These are phyloP conservation scores for Thalassaphorura encarpata DNA, from an alignment of 1,140 invertebrate genomes.

Conservation along the genomic window DNA sequence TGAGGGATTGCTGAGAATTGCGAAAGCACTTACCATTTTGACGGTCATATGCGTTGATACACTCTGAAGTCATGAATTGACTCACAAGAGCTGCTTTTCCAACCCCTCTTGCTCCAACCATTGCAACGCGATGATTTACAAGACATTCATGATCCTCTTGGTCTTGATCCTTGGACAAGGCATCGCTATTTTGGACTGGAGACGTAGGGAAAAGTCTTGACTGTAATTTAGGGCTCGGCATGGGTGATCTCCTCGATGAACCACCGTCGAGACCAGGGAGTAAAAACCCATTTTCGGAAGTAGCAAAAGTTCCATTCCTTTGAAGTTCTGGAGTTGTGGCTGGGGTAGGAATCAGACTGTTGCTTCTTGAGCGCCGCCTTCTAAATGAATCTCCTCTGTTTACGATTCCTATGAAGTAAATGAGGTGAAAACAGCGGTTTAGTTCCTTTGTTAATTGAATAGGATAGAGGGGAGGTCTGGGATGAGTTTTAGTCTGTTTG, in stretches of 20 bases:
- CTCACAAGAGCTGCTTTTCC: slow-evolving; percentile 82
- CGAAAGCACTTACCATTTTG: slow-evolving; percentile 50
- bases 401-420: slow-evolving; percentile 58
- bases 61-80: slow-evolving; percentile 91
- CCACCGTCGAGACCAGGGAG: slow-evolving; percentile 20
- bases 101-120: slow-evolving; percentile 74
- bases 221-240: slow-evolving; percentile 8
- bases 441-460: no score
- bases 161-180: slow-evolving; percentile 40
- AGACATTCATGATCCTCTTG: slow-evolving; percentile 33
- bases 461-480: no score
- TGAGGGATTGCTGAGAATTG: neutral
- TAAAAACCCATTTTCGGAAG: slow-evolving; percentile 31
- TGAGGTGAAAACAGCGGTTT: no score
- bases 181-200: slow-evolving; percentile 31
- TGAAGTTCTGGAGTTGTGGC: slow-evolving; percentile 27
- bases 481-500: no score
- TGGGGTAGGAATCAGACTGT: slow-evolving; percentile 52
- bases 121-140: slow-evolving; percentile 57
- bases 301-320: slow-evolving; percentile 21
- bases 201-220: neutral
- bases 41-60: slow-evolving; percentile 82
- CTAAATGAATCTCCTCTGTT: slow-evolving; percentile 82
- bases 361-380: slow-evolving; percentile 62
- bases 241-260: slow-evolving; percentile 15